Base-by-base conservation (phyloP, 2,113 vertebrate genomes). In the Mesembrinibis cayennensis region DNA sequence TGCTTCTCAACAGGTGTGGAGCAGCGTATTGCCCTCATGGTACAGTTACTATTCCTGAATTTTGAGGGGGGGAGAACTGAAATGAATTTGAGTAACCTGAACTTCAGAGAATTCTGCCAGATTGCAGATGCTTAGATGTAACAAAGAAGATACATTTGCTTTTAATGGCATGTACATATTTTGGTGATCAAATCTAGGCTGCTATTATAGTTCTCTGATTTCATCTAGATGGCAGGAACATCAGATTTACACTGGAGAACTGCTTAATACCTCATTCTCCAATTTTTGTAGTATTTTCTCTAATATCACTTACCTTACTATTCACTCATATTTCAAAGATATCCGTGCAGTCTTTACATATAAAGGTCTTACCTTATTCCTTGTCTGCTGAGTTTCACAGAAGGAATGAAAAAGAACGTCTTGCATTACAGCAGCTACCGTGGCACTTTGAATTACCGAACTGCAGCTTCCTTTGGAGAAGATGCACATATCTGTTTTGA, bases 241-340 rank as follows among this genome's bases (percentile, higher is more conserved):
- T 96, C 91, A 70, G 73, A 81, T 96, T 92, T 91, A 92, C 50
- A 87, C 42, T 93, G 92, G 95, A 93, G 92, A 94, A 80, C 89
- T 95, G 85, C 87, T 89, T 96, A 94, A 90, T 96, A 94, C 93
- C 93, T 97, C 93, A 91, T 82, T 83, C 74, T 95, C 34, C 44
- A 23, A 6, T 55, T 71, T 63, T 76, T 65, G 34, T 59, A 70
- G 17, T 71, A 16, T 74, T 74, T 87, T 85, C 89, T 93, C 44
- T 90, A 86, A 52, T 82, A 66, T 74, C 32, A 16, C 52, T 80
- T 66, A 50, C 71, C 61, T 95, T 67, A 52, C 87, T 95, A 93
- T 93, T 89, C 52, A 82, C 14, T 94, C 44, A 12, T 30, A 23
- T 76, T 95, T 97, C 56, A 58, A 69, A 82, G 36, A n/a, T 82